phyloP scores from a whole-genome alignment of 2,113 vertebrate genomes.

The Nanorana parkeri region DNA sequence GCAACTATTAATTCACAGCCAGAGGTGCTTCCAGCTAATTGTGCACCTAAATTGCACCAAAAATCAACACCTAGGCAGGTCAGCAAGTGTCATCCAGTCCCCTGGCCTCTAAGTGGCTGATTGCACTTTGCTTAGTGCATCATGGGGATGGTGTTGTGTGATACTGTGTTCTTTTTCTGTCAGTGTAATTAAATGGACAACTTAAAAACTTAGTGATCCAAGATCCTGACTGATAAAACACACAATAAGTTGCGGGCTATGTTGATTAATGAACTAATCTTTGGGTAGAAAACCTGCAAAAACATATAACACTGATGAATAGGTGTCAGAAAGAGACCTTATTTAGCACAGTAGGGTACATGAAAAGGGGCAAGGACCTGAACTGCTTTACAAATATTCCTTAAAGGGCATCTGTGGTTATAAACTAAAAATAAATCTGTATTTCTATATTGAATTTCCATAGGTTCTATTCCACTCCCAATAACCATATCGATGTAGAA shows the following conservation, averaged over 20 bases:
- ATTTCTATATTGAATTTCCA: too few species aligned
- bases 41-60: constrained; percentile 65
- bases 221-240: constrained; percentile 8
- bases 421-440: too few species aligned
- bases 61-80: constrained; percentile 63
- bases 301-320: too few species aligned
- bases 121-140: constrained; percentile 31
- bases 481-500: too few species aligned
- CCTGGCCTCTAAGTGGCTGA: constrained; percentile 17
- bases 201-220: not conserved
- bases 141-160: not conserved
- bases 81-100: constrained; percentile 33
- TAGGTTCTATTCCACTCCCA: too few species aligned
- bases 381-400: too few species aligned
- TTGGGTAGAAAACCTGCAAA: not conserved
- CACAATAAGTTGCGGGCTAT: too few species aligned
- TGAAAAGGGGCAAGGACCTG: too few species aligned
- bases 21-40: constrained; percentile 52
- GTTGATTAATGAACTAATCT: not conserved
- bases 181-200: constrained; percentile 4
- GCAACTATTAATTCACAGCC: constrained; percentile 79
- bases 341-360: too few species aligned
- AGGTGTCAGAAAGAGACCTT: too few species aligned
- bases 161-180: not conserved
- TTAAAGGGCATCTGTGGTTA: too few species aligned